Evolutionary conservation across 2,797 vertebrate genomes (phyloP), one percentile per base, ranked within the genome.

Genomic region (Phalloptychus januarius): DNA sequence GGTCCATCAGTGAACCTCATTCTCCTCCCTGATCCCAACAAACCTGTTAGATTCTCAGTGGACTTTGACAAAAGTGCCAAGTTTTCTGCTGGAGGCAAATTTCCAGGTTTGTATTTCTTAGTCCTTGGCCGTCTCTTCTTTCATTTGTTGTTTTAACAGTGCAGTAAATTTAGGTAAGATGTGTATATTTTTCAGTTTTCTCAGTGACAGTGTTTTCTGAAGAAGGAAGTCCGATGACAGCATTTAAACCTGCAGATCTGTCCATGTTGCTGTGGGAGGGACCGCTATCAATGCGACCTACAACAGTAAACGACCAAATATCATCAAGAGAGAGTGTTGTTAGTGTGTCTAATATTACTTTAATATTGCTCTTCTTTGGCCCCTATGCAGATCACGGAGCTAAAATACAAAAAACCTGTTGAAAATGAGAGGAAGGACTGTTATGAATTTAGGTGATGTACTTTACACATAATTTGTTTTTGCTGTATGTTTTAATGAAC

Each of bases 361-460:
- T 2, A 70, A 2, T 81, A 15, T 20, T 46, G 18, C 25, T 42
- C 13, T 28, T 56, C 8, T 11, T 1, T 31, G 33, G 86, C 38
- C 83, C 52, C 85, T 86, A 16, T 92, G 45, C 80, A 99, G 98
- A 82, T 91, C 79, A 86, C 89, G 48, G 87, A 88, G 1, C 94
- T 97, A 83, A 96, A 91, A 88, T 98, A 97, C 87, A 96, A 92
- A 90, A 97, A 96, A 92, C 95, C 96, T 72, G 95, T 95, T 84
- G 93, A 93, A 78, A 93, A 92, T 77, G 96, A 97, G 71, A 96
- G 91, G 23, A 96, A 95, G 0, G 93, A 94, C 87, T 93, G 96
- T 84, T 97, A 97, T 92, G 94, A 96, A 89, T 98, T 99, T 94
- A 98, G 97, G 98, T 99, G 95, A 84, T 65, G 65, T 46, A 16